These are phyloP conservation scores for Otolemur garnettii DNA, from an alignment of 2,113 vertebrate genomes.

Conservation along the genomic window DNA sequence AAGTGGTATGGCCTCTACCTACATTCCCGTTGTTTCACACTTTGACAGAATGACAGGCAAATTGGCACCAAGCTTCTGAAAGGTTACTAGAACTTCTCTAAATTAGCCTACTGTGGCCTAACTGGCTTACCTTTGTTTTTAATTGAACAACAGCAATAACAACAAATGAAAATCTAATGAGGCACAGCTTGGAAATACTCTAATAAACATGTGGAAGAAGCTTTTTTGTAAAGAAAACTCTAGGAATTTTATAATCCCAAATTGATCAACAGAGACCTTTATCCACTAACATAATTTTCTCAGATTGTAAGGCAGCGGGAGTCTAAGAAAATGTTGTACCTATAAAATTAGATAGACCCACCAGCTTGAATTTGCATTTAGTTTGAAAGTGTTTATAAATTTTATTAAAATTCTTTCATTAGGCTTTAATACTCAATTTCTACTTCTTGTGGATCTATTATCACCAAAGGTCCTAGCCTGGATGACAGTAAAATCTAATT, in stretches of 20 bases:
- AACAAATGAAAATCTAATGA: conserved; percentile 66
- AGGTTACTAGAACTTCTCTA: not conserved
- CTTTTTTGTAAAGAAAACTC: not conserved
- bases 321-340: conserved; percentile 55
- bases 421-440: conserved; percentile 42
- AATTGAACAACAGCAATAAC: conserved; percentile 47
- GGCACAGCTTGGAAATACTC: conserved; percentile 28
- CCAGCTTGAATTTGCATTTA: conserved; percentile 36
- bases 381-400: conserved; percentile 62
- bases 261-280: conserved; percentile 57
- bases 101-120: conserved; percentile 31
- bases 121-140: conserved; percentile 24
- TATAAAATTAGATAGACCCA: conserved; percentile 57
- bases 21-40: not conserved
- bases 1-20: not conserved
- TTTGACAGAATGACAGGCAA: not conserved
- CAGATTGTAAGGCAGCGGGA: conserved; percentile 54
- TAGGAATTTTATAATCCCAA: conserved; percentile 62
- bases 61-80: not conserved
- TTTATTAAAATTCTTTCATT: conserved; percentile 71
- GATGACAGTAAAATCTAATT: conserved; percentile 60
- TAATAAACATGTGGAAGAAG: conserved; percentile 22
- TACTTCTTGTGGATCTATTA: conserved; percentile 25
- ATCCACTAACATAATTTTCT: conserved; percentile 45
- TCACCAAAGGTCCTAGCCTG: not conserved